Base-by-base conservation (phyloP, 2,113 vertebrate species). In the Cinclus mexicanus region DNA sequence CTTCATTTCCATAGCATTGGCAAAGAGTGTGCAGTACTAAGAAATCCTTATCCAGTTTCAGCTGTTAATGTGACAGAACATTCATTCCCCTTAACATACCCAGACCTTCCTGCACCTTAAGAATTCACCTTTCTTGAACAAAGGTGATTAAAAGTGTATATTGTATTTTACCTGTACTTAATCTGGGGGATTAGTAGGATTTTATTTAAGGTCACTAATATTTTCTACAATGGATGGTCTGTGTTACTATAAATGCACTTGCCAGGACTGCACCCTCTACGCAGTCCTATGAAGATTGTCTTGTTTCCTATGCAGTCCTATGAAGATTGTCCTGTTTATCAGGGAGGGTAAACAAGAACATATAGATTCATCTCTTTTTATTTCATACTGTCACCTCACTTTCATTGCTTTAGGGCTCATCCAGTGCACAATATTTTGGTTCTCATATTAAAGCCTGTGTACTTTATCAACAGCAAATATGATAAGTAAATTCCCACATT, bases 391-490 rank as follows among this genome's bases (percentile, higher is more conserved):
- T 50, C 80, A 90, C 26, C 12, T 87, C 33, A 14, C 22, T 46
- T 28, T 55, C 42, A 47, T 0, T 61, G 25, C 41, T 75, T 55
- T 70, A 79, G 79, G 10, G 21, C 16, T 88, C n/a, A 71, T 50
- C 14, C 63, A 47, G 19, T 74, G 64, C 55, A 92, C 56, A 78
- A 2, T 35, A 90, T 78, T 86, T 93, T 67, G 10, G 44, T 93
- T 93, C 91, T 59, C 86, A 84, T 23, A 84, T 93, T 71, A 95
- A 96, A 96, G 56, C 20, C 22, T 39, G 83, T 61, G 67, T 63
- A 81, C 8, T 87, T 92, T 47, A 81, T 63, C 68, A 89, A 87
- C 61, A 71, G 60, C 33, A 91, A 90, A 92, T 29, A 29, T 10
- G 63, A 44, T 83, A 95, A 92, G 26, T 33, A 90, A 88, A 96